These are phyloP conservation scores for Himalopsyche kuldschensis DNA, from an alignment of 2,888 invertebrate genomes.

Conservation along the genomic window DNA sequence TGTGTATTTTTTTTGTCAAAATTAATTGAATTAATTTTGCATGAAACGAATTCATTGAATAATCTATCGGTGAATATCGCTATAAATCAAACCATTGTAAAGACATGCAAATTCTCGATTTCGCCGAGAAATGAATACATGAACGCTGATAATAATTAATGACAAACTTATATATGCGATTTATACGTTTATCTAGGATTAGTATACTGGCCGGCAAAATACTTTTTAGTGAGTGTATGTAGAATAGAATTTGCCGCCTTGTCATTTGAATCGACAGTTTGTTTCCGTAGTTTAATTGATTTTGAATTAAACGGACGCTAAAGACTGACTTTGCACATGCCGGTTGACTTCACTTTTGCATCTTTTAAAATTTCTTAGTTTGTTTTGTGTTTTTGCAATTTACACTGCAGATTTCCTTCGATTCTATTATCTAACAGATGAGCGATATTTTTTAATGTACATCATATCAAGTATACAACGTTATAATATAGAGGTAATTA, in stretches of 20 bases:
- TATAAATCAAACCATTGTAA: too few species aligned
- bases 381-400: background rate
- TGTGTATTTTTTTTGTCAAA: too few species aligned
- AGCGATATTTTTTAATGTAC: background rate
- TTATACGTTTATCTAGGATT: background rate
- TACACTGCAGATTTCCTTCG: background rate
- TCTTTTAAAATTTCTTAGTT: background rate
- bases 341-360: background rate
- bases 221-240: background rate
- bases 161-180: background rate
- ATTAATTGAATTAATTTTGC: too few species aligned
- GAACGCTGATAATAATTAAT: too few species aligned
- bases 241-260: background rate
- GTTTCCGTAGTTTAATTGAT: conserved; percentile 38
- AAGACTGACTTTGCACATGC: background rate
- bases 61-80: too few species aligned
- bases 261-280: conserved; percentile 27
- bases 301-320: conserved; percentile 25
- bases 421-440: background rate
- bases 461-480: too few species aligned
- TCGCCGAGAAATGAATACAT: too few species aligned
- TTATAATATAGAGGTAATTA: too few species aligned
- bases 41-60: too few species aligned
- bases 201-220: background rate
- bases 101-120: too few species aligned